These are phyloP conservation scores for Pyrocoelia pectoralis DNA, from an alignment of 2,888 invertebrate genomes.

Conservation along the genomic window DNA sequence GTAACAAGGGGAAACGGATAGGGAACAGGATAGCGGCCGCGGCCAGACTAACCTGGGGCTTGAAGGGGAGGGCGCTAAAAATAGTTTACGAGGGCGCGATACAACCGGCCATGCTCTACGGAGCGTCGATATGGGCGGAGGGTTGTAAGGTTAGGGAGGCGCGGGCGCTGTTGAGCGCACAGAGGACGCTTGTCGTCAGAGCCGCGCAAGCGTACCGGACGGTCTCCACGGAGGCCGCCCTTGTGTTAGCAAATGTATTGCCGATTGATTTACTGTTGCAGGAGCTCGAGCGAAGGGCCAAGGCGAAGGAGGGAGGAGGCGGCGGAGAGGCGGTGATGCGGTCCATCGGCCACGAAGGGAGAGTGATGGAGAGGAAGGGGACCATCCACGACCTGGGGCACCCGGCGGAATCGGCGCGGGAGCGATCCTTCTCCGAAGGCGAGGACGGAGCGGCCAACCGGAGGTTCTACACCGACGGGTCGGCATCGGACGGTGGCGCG, in stretches of 20 bases:
- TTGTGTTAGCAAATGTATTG: not conserved
- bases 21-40: constrained; percentile 4
- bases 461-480: no score
- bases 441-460: no score
- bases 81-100: not conserved
- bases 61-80: not conserved
- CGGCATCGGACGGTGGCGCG: no score
- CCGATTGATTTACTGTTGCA: not conserved
- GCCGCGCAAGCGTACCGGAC: not conserved
- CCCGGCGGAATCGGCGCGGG: not conserved
- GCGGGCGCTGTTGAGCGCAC: not conserved
- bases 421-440: no score
- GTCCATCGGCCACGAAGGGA: no score
- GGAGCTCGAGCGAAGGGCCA: not conserved
- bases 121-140: not conserved
- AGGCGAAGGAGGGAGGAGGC: not conserved
- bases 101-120: constrained; percentile 10
- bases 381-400: no score
- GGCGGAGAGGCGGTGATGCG: not conserved
- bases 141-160: not conserved
- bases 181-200: not conserved
- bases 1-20: not conserved
- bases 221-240: not conserved
- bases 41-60: constrained; percentile 10
- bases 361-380: no score